Conservation (phyloP, 2,113 vertebrate species). For the Perognathus longimembris region DNA sequence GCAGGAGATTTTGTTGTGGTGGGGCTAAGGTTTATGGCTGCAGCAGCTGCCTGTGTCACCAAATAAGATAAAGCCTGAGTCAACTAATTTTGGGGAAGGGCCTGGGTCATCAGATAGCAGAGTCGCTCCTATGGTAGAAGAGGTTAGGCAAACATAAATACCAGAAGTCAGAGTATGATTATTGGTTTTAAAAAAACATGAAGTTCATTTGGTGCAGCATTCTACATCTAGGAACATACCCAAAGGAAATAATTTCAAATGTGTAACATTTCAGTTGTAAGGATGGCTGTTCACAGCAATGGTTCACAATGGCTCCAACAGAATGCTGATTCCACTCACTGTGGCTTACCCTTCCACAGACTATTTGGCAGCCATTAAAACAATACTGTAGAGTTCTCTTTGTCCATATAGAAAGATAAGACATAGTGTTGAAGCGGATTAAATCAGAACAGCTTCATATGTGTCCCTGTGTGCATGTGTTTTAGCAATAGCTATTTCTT, state of each 20-base stretch:
- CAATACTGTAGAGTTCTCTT: conserved; percentile 26
- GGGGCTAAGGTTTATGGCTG: too few species aligned
- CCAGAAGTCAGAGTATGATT: neutral
- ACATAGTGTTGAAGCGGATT: conserved; percentile 17
- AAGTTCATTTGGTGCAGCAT: conserved; percentile 3
- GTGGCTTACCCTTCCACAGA: neutral
- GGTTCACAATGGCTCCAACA: neutral
- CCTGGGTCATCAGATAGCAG: too few species aligned
- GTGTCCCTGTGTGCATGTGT: neutral
- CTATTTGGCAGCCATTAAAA: conserved; percentile 49
- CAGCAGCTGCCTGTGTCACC: too few species aligned
- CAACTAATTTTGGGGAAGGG: too few species aligned
- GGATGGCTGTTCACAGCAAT: neutral
- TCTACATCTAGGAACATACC: conserved; percentile 17
- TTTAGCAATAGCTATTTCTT: neutral
- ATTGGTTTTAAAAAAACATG: neutral
- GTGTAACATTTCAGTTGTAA: conserved; percentile 12
- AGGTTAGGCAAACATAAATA: neutral
- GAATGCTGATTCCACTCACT: conserved; percentile 54
- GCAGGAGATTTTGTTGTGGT: too few species aligned
- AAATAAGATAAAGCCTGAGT: too few species aligned
- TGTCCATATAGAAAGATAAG: conserved; percentile 22
- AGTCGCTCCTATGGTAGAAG: too few species aligned
- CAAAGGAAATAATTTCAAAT: conserved; percentile 33
- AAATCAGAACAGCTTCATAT: neutral